phyloP scores from a whole-genome alignment of 2,888 invertebrate genomes.

The Clistopyga incitator region DNA sequence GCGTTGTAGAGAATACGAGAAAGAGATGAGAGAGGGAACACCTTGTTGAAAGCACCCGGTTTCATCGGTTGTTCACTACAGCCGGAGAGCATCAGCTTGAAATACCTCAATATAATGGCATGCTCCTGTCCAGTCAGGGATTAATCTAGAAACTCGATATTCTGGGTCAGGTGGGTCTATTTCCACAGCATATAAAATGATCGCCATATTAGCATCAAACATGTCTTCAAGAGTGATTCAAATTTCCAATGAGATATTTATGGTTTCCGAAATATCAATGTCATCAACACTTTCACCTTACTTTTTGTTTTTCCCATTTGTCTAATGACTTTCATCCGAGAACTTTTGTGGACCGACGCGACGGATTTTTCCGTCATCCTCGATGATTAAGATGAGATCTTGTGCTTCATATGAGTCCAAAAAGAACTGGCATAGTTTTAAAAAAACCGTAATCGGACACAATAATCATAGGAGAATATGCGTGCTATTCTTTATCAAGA shows the following conservation, averaged over 20 bases:
- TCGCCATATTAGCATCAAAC: background rate
- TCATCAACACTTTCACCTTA: background rate
- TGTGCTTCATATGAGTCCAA: no score
- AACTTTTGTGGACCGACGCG: no score
- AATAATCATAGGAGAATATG: no score
- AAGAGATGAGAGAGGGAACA: background rate
- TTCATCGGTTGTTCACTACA: constrained; percentile 24
- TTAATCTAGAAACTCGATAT: background rate
- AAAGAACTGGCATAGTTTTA: no score
- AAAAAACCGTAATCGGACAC: no score
- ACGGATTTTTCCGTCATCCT: no score
- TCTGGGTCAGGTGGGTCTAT: background rate
- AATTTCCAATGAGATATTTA: background rate
- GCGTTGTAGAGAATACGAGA: constrained; percentile 13
- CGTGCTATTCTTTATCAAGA: no score
- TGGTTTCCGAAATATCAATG: background rate
- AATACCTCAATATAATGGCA: constrained; percentile 8
- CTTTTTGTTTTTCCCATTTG: no score
- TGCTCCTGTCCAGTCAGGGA: background rate
- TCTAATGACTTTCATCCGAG: no score
- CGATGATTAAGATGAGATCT: no score
- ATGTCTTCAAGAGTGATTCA: background rate
- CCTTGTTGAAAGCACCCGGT: background rate
- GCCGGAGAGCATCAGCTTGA: constrained; percentile 7
- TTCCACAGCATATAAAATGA: background rate